These are phyloP conservation scores for Hymenochirus boettgeri DNA, from an alignment of 2,113 vertebrate genomes.

Conservation along the genomic window DNA sequence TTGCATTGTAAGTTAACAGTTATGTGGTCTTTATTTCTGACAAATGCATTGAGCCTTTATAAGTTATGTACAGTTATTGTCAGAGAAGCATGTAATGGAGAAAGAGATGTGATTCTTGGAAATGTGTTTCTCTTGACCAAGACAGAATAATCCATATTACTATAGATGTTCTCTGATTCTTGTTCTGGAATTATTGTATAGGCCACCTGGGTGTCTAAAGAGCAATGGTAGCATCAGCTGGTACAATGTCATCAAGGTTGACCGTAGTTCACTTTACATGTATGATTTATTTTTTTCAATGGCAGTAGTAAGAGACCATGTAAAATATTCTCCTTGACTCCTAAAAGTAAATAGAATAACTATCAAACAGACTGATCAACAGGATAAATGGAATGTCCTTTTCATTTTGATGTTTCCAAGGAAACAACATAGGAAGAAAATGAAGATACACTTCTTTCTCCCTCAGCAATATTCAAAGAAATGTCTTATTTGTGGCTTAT, in stretches of 20 bases:
- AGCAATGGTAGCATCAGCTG: background rate
- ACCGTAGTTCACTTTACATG: conserved; percentile 1
- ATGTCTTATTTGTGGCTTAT: background rate
- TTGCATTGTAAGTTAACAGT: no score
- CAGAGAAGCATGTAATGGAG: no score
- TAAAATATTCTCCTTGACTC: conserved; percentile 19
- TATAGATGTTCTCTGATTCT: background rate
- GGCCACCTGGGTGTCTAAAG: background rate
- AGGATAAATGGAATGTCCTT: conserved; percentile 10
- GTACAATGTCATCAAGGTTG: background rate
- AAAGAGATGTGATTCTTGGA: no score
- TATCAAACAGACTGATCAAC: conserved; percentile 5
- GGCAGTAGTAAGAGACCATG: background rate
- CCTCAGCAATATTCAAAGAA: conserved; percentile 1
- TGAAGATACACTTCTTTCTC: background rate
- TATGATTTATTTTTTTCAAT: conserved; percentile 1
- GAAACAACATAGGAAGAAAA: conserved; percentile 9
- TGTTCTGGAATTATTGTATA: no score
- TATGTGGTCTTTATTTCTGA: no score
- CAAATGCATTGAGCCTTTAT: no score
- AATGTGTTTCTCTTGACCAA: no score
- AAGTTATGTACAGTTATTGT: no score
- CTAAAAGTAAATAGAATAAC: background rate
- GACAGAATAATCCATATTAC: no score
- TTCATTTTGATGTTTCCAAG: conserved; percentile 13